Base-by-base conservation (phyloP, 2,797 vertebrate genomes). In the Propithecus deckenii region DNA sequence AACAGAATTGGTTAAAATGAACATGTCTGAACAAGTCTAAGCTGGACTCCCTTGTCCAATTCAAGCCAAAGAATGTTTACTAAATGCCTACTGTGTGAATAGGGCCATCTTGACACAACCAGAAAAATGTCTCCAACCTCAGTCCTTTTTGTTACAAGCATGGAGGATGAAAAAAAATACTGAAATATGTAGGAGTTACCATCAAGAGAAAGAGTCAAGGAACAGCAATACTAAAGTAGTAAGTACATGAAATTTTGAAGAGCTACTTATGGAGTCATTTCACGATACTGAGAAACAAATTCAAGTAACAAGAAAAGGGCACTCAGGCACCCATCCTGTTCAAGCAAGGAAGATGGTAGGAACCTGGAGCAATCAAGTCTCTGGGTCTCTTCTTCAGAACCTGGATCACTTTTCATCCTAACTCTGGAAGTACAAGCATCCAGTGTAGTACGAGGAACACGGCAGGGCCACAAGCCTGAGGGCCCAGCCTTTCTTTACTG, bases 241-340 rank as follows among this genome's bases (percentile, higher is more conserved):
- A 78, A 89, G 35, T 65, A 52, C 28, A 18, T 15, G 72, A 61
- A 76, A 71, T 46, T 86, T 48, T 38, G 14, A 86, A 90, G 25
- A 72, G n/a, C 72, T 74, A 32, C 17, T 79, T 79, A 78, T 4
- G 35, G 61, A 95, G 84, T 71, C 48, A 76, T 87, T 86, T 91
- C 32, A 86, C 89, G 59, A 85, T 52, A 59, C 23, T 59, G 74
- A 95, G 79, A 86, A 94, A 78, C 30, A 79, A 95, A 92, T 59
- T 46, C 83, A 92, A 72, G 20, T 78, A 71, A 67, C 4, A 35
- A 65, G 76, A 18, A 89, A 92, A 93, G 30, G 67, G 30, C 13
- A 85, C 43, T 57, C 5, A 61, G n/a, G 72, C 41, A 13, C 32
- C 14, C 7, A 15, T 50, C 11, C 23, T 63, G 48, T 91, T n/a